These are phyloP conservation scores for Ormia ochracea DNA, from an alignment of 2,888 invertebrate genomes.

Conservation along the genomic window DNA sequence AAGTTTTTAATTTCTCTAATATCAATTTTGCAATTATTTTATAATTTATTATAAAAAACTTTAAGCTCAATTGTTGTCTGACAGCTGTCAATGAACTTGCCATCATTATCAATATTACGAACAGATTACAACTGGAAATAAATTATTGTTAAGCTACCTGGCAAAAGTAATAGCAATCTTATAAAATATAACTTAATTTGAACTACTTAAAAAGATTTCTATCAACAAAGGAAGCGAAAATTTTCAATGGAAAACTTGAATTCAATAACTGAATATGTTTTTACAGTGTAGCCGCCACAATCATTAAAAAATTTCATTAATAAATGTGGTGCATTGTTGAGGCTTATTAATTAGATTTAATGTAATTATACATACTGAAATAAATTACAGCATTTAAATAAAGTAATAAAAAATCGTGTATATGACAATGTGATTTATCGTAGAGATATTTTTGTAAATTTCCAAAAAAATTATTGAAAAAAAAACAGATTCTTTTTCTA, in stretches of 20 bases:
- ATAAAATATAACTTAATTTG: background rate
- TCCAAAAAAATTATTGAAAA: no score
- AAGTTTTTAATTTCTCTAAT: constrained; percentile 7
- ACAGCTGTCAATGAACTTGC: constrained; percentile 42
- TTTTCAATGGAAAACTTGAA: background rate
- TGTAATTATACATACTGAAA: no score
- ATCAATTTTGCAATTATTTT: constrained; percentile 4
- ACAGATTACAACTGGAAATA: background rate
- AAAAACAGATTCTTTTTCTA: no score
- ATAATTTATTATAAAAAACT: background rate
- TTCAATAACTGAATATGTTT: background rate
- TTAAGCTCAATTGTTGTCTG: constrained; percentile 10
- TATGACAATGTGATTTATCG: no score
- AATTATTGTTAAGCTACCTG: background rate
- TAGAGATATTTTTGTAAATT: no score
- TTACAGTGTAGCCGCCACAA: background rate
- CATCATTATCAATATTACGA: background rate
- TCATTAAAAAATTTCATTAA: background rate
- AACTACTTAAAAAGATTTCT: constrained; percentile 1
- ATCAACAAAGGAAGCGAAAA: constrained; percentile 33
- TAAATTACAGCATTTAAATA: no score
- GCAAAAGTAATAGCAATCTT: background rate
- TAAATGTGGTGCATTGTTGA: background rate
- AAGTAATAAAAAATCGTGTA: no score
- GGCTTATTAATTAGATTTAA: no score